These are phyloP conservation scores for Trichonephila clavipes DNA, from an alignment of 1,140 invertebrate species.

Conservation along the genomic window DNA sequence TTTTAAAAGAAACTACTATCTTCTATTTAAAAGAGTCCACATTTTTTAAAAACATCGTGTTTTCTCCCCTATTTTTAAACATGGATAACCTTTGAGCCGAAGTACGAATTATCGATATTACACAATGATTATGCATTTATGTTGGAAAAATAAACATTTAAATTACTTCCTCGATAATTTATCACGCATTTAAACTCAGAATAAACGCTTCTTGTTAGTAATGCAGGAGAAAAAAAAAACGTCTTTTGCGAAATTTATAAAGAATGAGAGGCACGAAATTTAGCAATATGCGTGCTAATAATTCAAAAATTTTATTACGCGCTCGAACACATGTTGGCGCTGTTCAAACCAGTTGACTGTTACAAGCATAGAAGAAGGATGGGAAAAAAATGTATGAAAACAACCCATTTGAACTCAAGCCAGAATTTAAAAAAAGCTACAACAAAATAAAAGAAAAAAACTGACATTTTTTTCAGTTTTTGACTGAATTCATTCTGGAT, in stretches of 20 bases:
- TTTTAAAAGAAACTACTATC: too few species aligned
- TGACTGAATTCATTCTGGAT: conserved; percentile 25
- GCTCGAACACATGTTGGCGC: background rate
- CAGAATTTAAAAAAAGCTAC: background rate
- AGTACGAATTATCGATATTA: too few species aligned
- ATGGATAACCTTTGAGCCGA: too few species aligned
- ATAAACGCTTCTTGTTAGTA: background rate
- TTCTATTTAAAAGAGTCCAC: too few species aligned
- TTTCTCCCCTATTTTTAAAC: too few species aligned
- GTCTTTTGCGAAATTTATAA: background rate
- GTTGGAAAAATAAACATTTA: background rate
- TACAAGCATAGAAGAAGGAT: background rate
- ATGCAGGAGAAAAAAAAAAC: background rate
- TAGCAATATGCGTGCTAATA: background rate
- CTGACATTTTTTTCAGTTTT: background rate
- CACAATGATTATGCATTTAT: background rate
- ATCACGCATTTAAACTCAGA: background rate
- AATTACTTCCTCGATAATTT: background rate
- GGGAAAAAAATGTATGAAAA: background rate
- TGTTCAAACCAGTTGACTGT: background rate
- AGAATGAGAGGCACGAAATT: background rate
- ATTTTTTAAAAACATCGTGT: too few species aligned
- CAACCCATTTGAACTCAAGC: background rate
- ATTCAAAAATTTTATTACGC: background rate
- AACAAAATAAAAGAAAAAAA: background rate